phyloP scores from a whole-genome alignment of 2,797 vertebrate genomes.

The Anas acuta region DNA sequence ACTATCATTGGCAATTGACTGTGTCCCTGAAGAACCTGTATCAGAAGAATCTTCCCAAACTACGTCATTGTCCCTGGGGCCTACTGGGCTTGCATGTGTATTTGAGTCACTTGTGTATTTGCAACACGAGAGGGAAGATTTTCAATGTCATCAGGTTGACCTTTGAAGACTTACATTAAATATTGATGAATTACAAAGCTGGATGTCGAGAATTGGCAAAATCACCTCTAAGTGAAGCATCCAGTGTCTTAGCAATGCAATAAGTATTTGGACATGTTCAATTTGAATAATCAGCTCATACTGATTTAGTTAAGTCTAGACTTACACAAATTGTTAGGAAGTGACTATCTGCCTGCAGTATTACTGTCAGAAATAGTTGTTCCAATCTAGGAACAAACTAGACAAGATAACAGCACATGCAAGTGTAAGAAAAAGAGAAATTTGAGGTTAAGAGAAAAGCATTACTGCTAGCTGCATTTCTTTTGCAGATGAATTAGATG shows the following conservation, averaged over 20 bases:
- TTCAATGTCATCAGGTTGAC: background rate
- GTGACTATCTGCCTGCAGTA: background rate
- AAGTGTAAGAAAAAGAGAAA: background rate
- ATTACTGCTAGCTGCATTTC: background rate
- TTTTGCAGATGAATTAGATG: background rate
- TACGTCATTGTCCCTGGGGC: background rate
- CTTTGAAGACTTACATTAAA: background rate
- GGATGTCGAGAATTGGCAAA: background rate
- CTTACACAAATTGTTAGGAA: background rate
- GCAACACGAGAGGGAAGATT: background rate
- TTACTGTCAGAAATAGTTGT: background rate
- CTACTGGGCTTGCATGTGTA: background rate
- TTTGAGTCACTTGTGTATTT: background rate
- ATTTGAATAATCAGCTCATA: background rate
- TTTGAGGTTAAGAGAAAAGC: background rate
- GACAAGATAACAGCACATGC: background rate
- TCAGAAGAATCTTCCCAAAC: background rate
- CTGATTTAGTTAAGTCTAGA: background rate
- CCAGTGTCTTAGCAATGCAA: background rate
- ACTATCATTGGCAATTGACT: background rate
- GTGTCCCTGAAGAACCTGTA: background rate
- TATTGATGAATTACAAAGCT: conserved; percentile 21
- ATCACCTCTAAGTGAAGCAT: background rate
- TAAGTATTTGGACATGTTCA: background rate
- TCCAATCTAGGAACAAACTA: background rate